Evolutionary conservation across 2,113 vertebrate genomes (phyloP).

Genomic region (Colius striatus): DNA sequence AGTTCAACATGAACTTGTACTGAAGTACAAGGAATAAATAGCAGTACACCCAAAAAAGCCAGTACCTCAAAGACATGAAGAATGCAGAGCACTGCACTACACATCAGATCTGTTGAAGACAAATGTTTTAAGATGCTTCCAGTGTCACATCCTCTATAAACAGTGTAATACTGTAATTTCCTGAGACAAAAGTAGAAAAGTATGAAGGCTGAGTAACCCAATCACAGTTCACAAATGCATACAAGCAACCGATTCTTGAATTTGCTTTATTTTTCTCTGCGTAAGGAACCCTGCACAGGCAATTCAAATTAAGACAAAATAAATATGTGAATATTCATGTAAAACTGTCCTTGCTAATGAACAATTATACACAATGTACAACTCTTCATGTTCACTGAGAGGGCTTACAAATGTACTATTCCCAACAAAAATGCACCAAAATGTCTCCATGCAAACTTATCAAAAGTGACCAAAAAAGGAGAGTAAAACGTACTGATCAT

Average conservation of each 20-base stretch:
- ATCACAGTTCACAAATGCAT: not conserved
- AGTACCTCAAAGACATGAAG: not conserved
- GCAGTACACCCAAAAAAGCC: not conserved
- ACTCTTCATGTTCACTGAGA: slow-evolving; percentile 79
- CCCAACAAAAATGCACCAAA: slow-evolving; percentile 85
- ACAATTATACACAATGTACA: slow-evolving; percentile 99
- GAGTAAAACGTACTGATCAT: slow-evolving; percentile 40
- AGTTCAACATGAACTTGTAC: not conserved
- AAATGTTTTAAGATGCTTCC: not conserved
- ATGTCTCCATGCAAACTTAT: slow-evolving; percentile 89
- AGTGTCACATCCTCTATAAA: not conserved
- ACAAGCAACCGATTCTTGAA: slow-evolving; percentile 67
- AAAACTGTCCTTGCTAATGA: slow-evolving; percentile 95
- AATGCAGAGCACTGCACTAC: not conserved
- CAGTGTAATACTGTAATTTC: not conserved
- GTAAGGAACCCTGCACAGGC: slow-evolving; percentile 89
- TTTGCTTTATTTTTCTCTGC: slow-evolving; percentile 86
- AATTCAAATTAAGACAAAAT: slow-evolving; percentile 96
- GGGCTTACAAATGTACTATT: slow-evolving; percentile 84
- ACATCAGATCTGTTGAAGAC: rapidly evolving
- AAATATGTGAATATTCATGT: slow-evolving; percentile 98
- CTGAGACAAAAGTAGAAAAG: not conserved
- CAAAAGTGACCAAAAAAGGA: slow-evolving; percentile 82
- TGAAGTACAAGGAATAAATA: not conserved
- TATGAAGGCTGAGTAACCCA: not conserved